Conservation (phyloP, 2,113 vertebrate species). For the Chamaetylas fuelleborni region DNA sequence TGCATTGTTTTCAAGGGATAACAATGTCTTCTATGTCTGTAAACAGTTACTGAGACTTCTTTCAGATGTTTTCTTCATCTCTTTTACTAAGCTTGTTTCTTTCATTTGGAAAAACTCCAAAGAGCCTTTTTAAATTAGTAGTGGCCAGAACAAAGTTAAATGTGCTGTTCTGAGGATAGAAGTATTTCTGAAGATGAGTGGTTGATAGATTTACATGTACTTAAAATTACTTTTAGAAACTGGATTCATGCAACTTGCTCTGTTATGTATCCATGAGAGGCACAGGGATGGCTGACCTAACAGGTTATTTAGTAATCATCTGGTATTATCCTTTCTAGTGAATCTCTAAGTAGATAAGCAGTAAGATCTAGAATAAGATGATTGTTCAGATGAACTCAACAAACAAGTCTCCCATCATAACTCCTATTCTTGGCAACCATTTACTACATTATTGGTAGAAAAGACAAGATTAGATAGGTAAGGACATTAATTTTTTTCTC, state of each 20-base stretch:
- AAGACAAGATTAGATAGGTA: neutral
- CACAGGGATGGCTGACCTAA: neutral
- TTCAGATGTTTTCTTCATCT: neutral
- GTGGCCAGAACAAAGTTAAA: neutral
- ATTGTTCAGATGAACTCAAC: neutral
- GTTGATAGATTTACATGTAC: neutral
- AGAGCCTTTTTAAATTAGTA: neutral
- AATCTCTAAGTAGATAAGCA: constrained; percentile 41
- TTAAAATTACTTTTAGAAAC: neutral
- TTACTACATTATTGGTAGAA: neutral
- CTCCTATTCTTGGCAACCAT: neutral
- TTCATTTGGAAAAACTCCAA: neutral
- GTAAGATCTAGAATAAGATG: constrained; percentile 19
- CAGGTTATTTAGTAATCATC: neutral
- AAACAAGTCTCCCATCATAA: neutral
- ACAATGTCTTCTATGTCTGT: neutral
- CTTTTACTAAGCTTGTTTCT: neutral
- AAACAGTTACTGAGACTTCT: neutral
- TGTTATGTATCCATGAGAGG: neutral
- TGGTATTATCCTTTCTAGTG: constrained; percentile 31
- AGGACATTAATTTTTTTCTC: neutral
- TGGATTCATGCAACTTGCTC: neutral
- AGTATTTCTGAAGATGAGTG: neutral
- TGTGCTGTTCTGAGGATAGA: neutral
- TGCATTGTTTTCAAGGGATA: neutral